Evolutionary conservation across 1,140 invertebrate species (phyloP).

Genomic region (Rhopalosiphum padi): DNA sequence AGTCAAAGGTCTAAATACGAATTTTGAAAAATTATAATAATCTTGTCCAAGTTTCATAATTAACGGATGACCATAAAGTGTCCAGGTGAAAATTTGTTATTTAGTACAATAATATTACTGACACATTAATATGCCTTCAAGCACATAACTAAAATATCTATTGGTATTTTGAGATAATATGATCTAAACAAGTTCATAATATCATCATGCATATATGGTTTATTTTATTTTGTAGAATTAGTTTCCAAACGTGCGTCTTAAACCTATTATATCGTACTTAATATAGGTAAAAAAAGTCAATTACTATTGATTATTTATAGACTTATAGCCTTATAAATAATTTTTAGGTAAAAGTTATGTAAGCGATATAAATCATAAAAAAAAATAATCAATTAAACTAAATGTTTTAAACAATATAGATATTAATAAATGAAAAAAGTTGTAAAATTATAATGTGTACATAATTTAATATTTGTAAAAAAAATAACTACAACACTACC

Average conservation of each 20-base stretch:
- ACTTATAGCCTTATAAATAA: neutral
- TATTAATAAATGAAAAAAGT: neutral
- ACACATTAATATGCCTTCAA: neutral
- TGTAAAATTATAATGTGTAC: neutral
- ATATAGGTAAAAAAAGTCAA: too few relatives aligned
- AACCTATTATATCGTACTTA: neutral
- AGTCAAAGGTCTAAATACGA: too few relatives aligned
- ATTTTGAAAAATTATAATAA: neutral
- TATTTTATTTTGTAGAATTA: neutral
- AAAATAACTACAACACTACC: too few relatives aligned
- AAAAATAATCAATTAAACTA: neutral
- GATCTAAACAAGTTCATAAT: neutral
- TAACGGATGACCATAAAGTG: constrained; percentile 17
- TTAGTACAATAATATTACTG: neutral
- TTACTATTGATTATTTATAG: neutral
- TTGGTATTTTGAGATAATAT: neutral
- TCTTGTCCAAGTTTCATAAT: neutral
- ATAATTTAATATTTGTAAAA: neutral
- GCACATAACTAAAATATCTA: neutral
- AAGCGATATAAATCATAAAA: neutral
- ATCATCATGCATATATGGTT: neutral
- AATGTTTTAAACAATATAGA: neutral
- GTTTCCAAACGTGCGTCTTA: neutral
- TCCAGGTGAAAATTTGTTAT: neutral
- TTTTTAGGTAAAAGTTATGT: neutral